Evolutionary conservation across 1,140 invertebrate genomes (phyloP), one percentile per base, ranked within the genome.

Genomic region (Pseudomyrmex gracilis): DNA sequence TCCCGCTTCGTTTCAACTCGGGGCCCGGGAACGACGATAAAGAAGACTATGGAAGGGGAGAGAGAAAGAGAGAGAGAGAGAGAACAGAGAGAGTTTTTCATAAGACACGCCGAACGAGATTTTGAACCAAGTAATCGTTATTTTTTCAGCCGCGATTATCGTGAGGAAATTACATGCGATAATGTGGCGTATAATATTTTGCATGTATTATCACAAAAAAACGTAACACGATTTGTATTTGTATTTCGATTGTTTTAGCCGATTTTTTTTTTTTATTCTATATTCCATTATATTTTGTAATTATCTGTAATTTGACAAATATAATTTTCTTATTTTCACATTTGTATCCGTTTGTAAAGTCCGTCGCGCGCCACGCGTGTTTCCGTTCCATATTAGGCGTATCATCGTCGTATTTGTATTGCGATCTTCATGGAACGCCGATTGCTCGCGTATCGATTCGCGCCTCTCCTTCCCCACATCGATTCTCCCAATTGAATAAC

Each of bases 1-100:
- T 64, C 66, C 12, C 20, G 71, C 71, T 71, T 83, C 84, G 78
- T 85, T 83, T 68, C 64, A 88, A 53, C 53, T 47, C 77, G 66
- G 64, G 55, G 60, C 57, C 73, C 82, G 34, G 51, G 61, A 73
- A 86, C 61, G 57, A 89, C 88, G 74, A 89, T 87, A 90, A 90
- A 85, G 77, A 87, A 53, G 10, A 34, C 76, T 76, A 76, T 57
- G 73, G 63, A 70, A 70, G 82, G 68, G 76, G 34, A 34, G 34
- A 34, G 34, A 34, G 0, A 24, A 0, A 34, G 34, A 34, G 34
- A 7, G 34, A 7, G 34, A 34, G 34, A 34, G 5, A 2, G 34
- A 34, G 34, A 34, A 7, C 34, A 34, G 5, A 34, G 34, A 34
- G 5, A 34, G 34, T 34, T 34, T 34, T 34, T 34, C 34, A 7